Evolutionary conservation across 2,797 vertebrate genomes (phyloP), one percentile per base, ranked within the genome.

Genomic region (Rhinella marina): DNA sequence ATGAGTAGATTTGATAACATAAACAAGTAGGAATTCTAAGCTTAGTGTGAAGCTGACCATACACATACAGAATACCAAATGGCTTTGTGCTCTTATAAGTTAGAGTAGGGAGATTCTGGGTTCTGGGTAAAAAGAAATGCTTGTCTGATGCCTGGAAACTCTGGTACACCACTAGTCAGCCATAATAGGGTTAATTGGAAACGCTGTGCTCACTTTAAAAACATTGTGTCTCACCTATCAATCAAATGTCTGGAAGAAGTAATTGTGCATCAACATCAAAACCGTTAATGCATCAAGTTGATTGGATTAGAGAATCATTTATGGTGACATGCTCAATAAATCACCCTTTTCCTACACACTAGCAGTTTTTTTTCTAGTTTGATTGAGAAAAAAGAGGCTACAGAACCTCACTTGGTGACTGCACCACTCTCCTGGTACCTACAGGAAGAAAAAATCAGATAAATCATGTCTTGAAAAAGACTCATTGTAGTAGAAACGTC

Each of bases 231-330:
- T 79, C 7, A 41, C 50, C 73, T 88, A 82, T 86, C 84, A 86
- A 88, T 10, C 64, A 13, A 11, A 41, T 86, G 54, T 57, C 77
- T 88, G 41, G 56, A 23, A 41, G 78, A 64, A 84, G 83, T 68
- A 79, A 85, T 81, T 76, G 57, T 66, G 57, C 88, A 57, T 84
- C 86, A 90, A 73, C 79, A 87, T n/a, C 23, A 0, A 86, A 81
- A 79, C 89, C 86, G 14, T 83, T 88, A 78, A 89, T 78, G 84
- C 84, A 76, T 88, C 54, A 88, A 82, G 68, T 87, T 89, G 89
- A 73, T 76, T 88, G 70, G 57, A 81, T 84, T 73, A 76, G 62
- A 77, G 52, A 73, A 78, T 84, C 82, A 86, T 76, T 90, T 84
- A 83, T 85, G 88, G 75, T 83, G 88, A 85, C 48, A 29, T 10